phyloP scores from a whole-genome alignment of 2,797 vertebrate genomes.

The Micropoecilia bifurca region DNA sequence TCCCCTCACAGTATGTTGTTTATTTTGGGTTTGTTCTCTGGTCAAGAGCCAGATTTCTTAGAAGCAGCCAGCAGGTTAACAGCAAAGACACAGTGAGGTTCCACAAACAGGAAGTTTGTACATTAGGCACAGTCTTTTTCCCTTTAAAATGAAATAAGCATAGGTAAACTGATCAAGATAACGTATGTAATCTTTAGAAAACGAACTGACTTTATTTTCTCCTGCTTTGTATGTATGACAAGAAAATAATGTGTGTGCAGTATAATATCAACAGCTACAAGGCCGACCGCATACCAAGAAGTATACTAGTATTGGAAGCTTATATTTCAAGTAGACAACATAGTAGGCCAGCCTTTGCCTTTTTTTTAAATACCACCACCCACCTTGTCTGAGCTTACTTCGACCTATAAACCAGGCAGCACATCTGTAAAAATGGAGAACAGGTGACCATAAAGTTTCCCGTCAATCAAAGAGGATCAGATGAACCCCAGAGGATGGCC shows the following conservation, averaged over 20 bases:
- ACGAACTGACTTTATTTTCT: background rate
- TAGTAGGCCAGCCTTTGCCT: background rate
- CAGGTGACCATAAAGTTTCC: background rate
- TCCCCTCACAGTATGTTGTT: constrained; percentile 68
- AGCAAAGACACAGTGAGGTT: constrained; percentile 48
- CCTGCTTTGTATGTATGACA: constrained; percentile 23
- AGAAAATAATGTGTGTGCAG: constrained; percentile 11
- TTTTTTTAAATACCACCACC: background rate
- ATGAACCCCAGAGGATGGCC: background rate
- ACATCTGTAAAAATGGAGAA: constrained; percentile 3
- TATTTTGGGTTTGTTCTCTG: constrained; percentile 72
- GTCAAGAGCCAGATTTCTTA: constrained; percentile 68
- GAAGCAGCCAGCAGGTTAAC: constrained; percentile 59
- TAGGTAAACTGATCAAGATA: background rate
- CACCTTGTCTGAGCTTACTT: background rate
- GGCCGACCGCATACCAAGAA: background rate
- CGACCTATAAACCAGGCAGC: background rate
- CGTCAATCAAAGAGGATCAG: background rate
- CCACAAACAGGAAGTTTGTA: constrained; percentile 27
- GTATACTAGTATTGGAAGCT: background rate
- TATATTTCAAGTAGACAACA: background rate
- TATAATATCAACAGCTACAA: background rate
- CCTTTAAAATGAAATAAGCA: constrained; percentile 14
- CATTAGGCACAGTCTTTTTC: background rate
- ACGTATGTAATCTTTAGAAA: background rate